Base-by-base conservation (phyloP, 2,888 invertebrate genomes). In the Helobdella robusta region DNA sequence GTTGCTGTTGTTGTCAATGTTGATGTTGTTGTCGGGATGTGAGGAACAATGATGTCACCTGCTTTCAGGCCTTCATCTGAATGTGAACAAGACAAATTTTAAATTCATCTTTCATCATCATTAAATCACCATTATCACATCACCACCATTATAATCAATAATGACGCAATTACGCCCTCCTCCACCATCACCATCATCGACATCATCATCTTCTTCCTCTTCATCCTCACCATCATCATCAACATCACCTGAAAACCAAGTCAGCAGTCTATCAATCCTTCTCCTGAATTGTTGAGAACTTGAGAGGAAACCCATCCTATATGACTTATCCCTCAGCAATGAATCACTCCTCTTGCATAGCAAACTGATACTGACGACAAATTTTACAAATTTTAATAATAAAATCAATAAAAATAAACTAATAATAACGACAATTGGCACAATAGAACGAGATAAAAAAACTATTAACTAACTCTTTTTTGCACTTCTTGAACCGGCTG, bases 281-380 rank as follows among this genome's bases (percentile, higher is more conserved):
- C 70, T 66, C 40, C 72, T 70, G 68, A 74, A 75, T 52, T 72
- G 70, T 11, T 69, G 70, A 15, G 74, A 72, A 44, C 71, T 68
- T 15, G 72, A 69, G 20, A 71, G 71, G 6, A 75, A 69, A 28
- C 72, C 71, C 35, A 71, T 70, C 50, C 71, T 72, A 23, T 68
- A 63, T 2, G 69, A 63, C 64, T 72, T 72, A 64, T 73, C 73
- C 34, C 70, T 67, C 25, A 73, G 61, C 50, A 74, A 62, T 4
- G 70, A 68, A 54, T 72, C 70, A 66, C 70, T 73, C 28, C 67
- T 63, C 60, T 40, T 44, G 23, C 58, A 48, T 30, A 69, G 25
- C 40, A 50, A 15, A 5, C 65, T 64, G 40, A 61, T 59, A n/a
- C 69, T 68, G 62, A 23, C 18, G n/a, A 11, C 4, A 23, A 23